Evolutionary conservation across 2,113 vertebrate genomes (phyloP).

Genomic region (Hypanus sabinus): DNA sequence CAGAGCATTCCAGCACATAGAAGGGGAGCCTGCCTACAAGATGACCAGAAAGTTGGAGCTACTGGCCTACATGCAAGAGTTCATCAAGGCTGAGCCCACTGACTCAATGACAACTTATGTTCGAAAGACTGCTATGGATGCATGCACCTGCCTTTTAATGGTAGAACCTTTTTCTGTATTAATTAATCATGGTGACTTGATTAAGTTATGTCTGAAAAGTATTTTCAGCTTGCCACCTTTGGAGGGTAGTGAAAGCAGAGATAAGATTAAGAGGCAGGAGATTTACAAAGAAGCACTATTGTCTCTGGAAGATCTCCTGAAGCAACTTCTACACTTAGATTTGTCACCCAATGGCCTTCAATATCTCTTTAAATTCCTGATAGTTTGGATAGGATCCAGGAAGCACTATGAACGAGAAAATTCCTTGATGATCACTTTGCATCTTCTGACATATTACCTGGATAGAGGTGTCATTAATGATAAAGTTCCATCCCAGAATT

Average conservation of each 20-base stretch:
- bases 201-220: conserved; percentile 64
- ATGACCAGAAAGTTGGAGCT: conserved; percentile 78
- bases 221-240: conserved; percentile 61
- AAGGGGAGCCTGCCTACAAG: conserved; percentile 59
- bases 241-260: conserved; percentile 55
- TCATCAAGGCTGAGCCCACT: conserved; percentile 70
- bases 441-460: conserved; percentile 66
- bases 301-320: conserved; percentile 70
- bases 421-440: conserved; percentile 58
- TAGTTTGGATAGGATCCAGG: conserved; percentile 70
- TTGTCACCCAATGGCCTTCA: conserved; percentile 75
- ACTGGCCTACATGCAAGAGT: conserved; percentile 78
- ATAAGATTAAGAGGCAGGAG: conserved; percentile 38
- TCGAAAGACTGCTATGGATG: conserved; percentile 71
- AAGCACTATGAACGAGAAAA: conserved; percentile 70
- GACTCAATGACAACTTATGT: conserved; percentile 65
- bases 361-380: conserved; percentile 75
- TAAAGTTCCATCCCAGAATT: conserved; percentile 65
- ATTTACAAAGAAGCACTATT: conserved; percentile 65
- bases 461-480: conserved; percentile 67
- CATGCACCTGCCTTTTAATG: conserved; percentile 63
- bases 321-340: conserved; percentile 59
- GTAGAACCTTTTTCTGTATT: conserved; percentile 70
- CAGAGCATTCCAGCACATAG: conserved; percentile 60
- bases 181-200: conserved; percentile 61